These are phyloP conservation scores for Aporophyla lueneburgensis DNA, from an alignment of 2,888 invertebrate species.

Conservation along the genomic window DNA sequence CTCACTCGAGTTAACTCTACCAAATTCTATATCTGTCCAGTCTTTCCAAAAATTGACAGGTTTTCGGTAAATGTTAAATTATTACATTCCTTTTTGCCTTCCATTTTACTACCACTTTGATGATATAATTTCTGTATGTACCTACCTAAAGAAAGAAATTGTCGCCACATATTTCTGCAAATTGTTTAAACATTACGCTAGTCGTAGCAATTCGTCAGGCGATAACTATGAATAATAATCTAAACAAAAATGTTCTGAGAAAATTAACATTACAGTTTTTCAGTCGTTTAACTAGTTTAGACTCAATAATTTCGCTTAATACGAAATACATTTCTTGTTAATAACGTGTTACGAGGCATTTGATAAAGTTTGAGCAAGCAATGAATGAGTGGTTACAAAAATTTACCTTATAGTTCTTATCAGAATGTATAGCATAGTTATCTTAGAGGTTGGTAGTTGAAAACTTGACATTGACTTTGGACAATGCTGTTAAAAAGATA, in stretches of 20 bases:
- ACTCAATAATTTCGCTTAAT: neutral
- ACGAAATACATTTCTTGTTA: conserved; percentile 30
- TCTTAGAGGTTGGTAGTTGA: neutral
- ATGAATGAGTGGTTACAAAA: conserved; percentile 17
- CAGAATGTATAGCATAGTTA: conserved; percentile 16
- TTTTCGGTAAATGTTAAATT: neutral
- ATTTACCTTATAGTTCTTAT: conserved; percentile 28
- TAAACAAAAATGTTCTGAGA: conserved; percentile 49
- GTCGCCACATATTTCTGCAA: neutral
- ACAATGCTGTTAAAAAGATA: neutral
- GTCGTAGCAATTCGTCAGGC: conserved; percentile 18
- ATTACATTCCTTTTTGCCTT: neutral
- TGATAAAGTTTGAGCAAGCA: conserved; percentile 4
- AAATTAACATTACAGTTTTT: conserved; percentile 27
- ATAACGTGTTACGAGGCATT: neutral
- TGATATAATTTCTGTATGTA: neutral
- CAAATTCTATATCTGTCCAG: neutral
- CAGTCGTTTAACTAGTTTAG: neutral
- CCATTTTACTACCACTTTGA: neutral
- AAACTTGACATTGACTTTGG: conserved; percentile 51
- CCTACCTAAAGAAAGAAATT: conserved; percentile 3
- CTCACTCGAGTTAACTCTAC: neutral
- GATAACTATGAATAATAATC: conserved; percentile 54
- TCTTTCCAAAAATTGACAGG: neutral
- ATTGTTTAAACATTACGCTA: conserved; percentile 26